phyloP scores from a whole-genome alignment of 2,113 vertebrate species.

The Onychostoma macrolepis region DNA sequence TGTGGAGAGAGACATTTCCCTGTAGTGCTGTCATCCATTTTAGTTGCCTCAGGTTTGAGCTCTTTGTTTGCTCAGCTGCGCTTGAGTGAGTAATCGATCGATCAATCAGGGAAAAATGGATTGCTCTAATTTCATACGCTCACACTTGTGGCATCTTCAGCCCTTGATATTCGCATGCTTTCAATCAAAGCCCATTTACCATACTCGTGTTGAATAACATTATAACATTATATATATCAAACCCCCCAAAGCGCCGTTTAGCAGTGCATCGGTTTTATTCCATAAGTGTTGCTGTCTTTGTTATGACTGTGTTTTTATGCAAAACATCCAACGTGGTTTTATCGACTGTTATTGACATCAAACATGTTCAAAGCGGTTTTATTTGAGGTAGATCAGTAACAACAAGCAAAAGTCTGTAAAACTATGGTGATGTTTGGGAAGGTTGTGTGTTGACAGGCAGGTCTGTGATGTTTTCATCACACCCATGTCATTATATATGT shows the following conservation, averaged over 20 bases:
- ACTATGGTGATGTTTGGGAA: conserved; percentile 29
- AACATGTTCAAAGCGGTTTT: not conserved
- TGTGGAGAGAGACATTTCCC: conserved; percentile 41
- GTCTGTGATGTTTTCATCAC: conserved; percentile 54
- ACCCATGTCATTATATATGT: conserved; percentile 50
- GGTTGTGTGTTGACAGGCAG: conserved; percentile 45
- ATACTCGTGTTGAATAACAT: not conserved
- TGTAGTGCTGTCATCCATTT: conserved; percentile 43
- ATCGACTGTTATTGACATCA: not conserved
- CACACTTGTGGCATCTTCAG: conserved; percentile 14
- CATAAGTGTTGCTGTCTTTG: not conserved
- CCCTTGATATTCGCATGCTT: conserved; percentile 26
- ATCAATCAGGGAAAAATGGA: conserved; percentile 46
- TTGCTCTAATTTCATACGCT: conserved; percentile 39
- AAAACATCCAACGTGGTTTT: not conserved
- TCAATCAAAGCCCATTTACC: conserved; percentile 32
- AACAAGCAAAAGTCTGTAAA: conserved; percentile 32
- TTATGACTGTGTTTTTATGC: not conserved
- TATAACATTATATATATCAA: not conserved
- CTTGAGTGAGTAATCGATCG: conserved; percentile 44
- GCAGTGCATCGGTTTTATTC: not conserved
- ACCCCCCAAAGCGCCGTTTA: conserved; percentile 11
- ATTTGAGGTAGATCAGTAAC: conserved; percentile 13
- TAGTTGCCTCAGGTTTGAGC: conserved; percentile 36
- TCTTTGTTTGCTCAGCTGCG: conserved; percentile 44